Conservation (phyloP, 2,113 vertebrate genomes). For the Addax nasomaculatus region DNA sequence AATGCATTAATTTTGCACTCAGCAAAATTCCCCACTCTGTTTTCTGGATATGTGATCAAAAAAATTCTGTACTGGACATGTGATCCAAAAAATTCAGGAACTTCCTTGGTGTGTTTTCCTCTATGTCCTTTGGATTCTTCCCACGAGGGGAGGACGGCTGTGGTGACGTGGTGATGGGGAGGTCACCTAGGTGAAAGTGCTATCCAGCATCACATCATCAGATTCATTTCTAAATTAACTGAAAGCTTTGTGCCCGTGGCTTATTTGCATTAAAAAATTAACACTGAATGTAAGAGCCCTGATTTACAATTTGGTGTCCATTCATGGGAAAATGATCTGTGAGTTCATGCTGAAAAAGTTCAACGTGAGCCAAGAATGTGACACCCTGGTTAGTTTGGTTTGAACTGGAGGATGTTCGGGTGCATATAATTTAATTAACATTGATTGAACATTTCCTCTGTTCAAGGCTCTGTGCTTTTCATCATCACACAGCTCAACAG, state of each 20-base stretch:
- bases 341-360: neutral
- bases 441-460: neutral
- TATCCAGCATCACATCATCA: neutral
- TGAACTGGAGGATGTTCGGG: neutral
- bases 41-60: neutral
- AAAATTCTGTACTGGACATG: neutral
- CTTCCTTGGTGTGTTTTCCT: neutral
- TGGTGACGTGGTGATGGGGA: neutral
- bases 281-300: neutral
- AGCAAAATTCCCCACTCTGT: neutral
- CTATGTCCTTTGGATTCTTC: neutral
- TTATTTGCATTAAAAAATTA: slow-evolving; percentile 27
- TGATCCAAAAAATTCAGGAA: neutral
- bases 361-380: neutral
- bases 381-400: neutral
- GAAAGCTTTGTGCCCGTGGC: neutral
- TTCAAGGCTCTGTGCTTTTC: fast-evolving
- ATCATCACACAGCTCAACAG: fast-evolving
- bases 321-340: neutral
- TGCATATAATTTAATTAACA: neutral
- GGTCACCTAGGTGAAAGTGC: neutral
- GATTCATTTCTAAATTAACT: slow-evolving; percentile 8
- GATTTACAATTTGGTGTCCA: neutral
- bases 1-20: too few species aligned
- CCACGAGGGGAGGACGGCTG: neutral